phyloP scores from a whole-genome alignment of 2,797 vertebrate species.

The Eleutherodactylus coqui region DNA sequence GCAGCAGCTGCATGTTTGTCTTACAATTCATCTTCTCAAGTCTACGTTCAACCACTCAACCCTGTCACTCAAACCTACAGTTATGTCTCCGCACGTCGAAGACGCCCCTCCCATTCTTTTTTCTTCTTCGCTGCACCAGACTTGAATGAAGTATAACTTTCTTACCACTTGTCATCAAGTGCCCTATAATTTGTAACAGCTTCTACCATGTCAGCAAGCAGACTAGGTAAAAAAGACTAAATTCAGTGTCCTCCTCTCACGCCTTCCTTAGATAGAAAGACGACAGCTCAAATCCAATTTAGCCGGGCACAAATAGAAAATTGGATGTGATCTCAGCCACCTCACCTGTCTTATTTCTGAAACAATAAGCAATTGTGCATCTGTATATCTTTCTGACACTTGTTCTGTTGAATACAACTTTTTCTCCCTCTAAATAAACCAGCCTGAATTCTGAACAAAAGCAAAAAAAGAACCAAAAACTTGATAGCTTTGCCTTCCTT shows the following conservation, averaged over 20 bases:
- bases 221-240: conserved; percentile 31
- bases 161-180: conserved; percentile 40
- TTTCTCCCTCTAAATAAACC: conserved; percentile 8
- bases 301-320: conserved; percentile 53
- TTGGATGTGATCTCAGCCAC: conserved; percentile 54
- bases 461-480: neutral
- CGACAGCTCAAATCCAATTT: conserved; percentile 57
- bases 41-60: conserved; percentile 2
- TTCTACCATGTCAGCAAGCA: conserved; percentile 39
- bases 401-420: neutral
- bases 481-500: neutral
- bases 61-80: conserved; percentile 34
- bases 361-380: conserved; percentile 52
- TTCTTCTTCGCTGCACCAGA: neutral
- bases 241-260: conserved; percentile 13
- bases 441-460: neutral
- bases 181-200: conserved; percentile 49
- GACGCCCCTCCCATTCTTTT: conserved; percentile 18
- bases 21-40: conserved; percentile 29
- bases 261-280: conserved; percentile 29
- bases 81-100: conserved; percentile 20
- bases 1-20: conserved; percentile 35
- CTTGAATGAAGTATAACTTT: conserved; percentile 45
- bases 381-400: conserved; percentile 41
- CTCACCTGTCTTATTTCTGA: conserved; percentile 50